Evolutionary conservation across 2,113 vertebrate species (phyloP).

Genomic region (Tragelaphus imberbis): DNA sequence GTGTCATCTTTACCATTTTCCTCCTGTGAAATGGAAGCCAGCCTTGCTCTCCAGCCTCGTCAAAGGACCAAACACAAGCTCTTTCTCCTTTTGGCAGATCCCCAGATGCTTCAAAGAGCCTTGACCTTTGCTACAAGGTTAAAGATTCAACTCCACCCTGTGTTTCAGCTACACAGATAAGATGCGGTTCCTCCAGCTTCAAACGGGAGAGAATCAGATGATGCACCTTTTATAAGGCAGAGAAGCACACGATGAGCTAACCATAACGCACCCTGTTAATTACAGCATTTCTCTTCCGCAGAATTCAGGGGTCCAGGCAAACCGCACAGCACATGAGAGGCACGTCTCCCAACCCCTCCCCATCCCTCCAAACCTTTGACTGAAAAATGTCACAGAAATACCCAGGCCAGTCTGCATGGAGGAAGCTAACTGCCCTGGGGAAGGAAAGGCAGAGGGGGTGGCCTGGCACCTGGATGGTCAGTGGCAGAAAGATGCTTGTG

Average conservation of each 20-base stretch:
- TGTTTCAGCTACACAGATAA: not conserved
- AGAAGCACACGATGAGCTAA: rapidly evolving
- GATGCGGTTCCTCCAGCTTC: not conserved
- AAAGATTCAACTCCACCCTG: not conserved
- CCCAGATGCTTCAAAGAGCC: not conserved
- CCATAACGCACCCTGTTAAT: rapidly evolving
- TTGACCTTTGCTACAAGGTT: too few relatives aligned
- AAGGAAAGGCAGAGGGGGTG: not conserved
- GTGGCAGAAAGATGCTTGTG: rapidly evolving
- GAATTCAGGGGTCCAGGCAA: too few relatives aligned
- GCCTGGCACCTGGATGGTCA: too few relatives aligned
- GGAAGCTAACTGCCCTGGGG: not conserved
- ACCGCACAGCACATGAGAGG: rapidly evolving
- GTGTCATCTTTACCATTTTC: not conserved
- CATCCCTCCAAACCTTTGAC: too few relatives aligned
- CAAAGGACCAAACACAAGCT: not conserved
- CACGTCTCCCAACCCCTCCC: rapidly evolving
- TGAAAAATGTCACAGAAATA: too few relatives aligned
- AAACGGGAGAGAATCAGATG: not conserved
- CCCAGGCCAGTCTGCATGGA: not conserved
- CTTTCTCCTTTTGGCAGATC: not conserved
- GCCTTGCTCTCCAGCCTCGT: not conserved
- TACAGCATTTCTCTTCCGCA: rapidly evolving
- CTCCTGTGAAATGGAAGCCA: not conserved
- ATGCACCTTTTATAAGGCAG: rapidly evolving